phyloP scores from a whole-genome alignment of 2,888 invertebrate genomes.

The Mayetiola destructor region DNA sequence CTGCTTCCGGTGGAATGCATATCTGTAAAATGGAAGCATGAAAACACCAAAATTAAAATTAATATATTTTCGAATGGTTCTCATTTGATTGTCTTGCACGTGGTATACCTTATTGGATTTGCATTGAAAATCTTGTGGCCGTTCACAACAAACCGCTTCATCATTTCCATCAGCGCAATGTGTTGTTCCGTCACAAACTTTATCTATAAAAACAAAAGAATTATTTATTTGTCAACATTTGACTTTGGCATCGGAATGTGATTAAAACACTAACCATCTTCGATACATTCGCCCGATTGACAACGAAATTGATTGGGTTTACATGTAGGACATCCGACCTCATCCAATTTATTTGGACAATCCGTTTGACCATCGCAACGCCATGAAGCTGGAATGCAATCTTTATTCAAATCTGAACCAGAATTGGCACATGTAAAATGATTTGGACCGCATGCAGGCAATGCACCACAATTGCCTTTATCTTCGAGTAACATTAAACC shows the following conservation, averaged over 20 bases:
- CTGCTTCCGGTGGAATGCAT: conserved; percentile 49
- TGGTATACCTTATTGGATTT: conserved; percentile 46
- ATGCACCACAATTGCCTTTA: conserved; percentile 48
- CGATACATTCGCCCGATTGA: conserved; percentile 43
- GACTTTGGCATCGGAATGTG: too few species aligned
- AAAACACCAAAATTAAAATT: background rate
- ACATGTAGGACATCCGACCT: conserved; percentile 59
- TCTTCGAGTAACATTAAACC: conserved; percentile 49
- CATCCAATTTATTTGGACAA: conserved; percentile 72
- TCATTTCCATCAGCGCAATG: conserved; percentile 54
- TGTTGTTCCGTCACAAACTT: conserved; percentile 46
- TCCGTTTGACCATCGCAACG: conserved; percentile 62
- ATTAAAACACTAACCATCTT: too few species aligned
- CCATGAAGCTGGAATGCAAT: conserved; percentile 57
- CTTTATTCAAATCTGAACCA: conserved; percentile 34
- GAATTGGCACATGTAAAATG: conserved; percentile 50
- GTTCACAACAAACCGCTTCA: conserved; percentile 52
- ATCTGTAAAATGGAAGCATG: conserved; percentile 26
- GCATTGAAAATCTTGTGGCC: conserved; percentile 49
- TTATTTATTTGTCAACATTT: too few species aligned
- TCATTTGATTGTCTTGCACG: too few species aligned
- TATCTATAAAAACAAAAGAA: too few species aligned
- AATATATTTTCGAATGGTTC: background rate
- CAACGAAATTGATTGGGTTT: conserved; percentile 49
- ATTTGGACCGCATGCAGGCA: conserved; percentile 54